A percentile compares a stretch with the other conserved stretches of the same genome.
Evolutionary conservation across 2,888 invertebrate species (phyloP).

Genomic region (Tetragonula carbonaria): DNA sequence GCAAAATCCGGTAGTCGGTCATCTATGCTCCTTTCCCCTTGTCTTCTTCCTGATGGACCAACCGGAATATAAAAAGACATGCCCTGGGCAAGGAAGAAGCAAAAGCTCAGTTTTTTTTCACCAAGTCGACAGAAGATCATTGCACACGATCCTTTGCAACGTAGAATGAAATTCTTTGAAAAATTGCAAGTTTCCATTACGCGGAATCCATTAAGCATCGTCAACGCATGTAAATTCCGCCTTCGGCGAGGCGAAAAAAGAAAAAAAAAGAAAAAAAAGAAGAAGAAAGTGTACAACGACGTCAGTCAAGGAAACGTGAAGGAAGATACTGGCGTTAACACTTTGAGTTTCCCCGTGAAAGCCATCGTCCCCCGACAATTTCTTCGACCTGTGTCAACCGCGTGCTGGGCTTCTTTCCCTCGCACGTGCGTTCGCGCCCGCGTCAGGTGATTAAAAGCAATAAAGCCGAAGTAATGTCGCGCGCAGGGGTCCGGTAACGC

Average conservation of each 20-base stretch:
- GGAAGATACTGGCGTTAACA: not conserved
- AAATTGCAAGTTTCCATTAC: too few relatives aligned
- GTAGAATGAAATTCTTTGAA: too few relatives aligned
- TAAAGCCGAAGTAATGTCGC: slow-evolving; percentile 60
- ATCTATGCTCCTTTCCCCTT: too few relatives aligned
- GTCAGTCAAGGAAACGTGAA: not conserved
- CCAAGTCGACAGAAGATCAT: too few relatives aligned
- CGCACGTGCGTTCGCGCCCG: not conserved
- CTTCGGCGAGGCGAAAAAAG: not conserved
- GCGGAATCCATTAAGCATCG: too few relatives aligned
- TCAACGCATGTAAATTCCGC: not conserved
- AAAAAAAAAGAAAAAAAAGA: too few relatives aligned
- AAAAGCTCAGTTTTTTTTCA: too few relatives aligned
- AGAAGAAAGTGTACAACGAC: not conserved
- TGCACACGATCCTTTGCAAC: too few relatives aligned
- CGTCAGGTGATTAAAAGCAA: slow-evolving; percentile 57
- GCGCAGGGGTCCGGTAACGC: slow-evolving; percentile 33
- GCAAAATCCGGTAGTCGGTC: too few relatives aligned
- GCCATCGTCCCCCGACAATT: slow-evolving; percentile 22
- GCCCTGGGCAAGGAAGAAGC: too few relatives aligned
- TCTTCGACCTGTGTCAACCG: slow-evolving; percentile 21
- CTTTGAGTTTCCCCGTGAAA: slow-evolving; percentile 1
- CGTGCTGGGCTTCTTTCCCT: slow-evolving; percentile 1
- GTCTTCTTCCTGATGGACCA: too few relatives aligned
- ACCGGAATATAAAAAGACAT: too few relatives aligned